Conservation (phyloP, 2,113 vertebrate species). For the cat (Felis catus) region F.catus_Fca126_mat1.0 CM031417.1:83452501-83453000, state of each 20-base stretch:
- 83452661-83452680: not conserved
- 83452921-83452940: not conserved
- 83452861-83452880: not conserved
- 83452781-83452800: not conserved
- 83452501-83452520: not conserved
- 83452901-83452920: not conserved
- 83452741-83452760: not conserved
- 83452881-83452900: not conserved
- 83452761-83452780: not conserved
- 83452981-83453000: not conserved
- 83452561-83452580: not conserved
- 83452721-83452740: not conserved
- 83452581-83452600: not conserved
- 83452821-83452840: not conserved
- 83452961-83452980: not conserved
- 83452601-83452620: slow-evolving; percentile 19
- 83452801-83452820: not conserved
- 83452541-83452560: not conserved
- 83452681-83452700: not conserved
- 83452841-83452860: not conserved
- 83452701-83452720: not conserved
- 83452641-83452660: not conserved
- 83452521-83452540: not conserved
- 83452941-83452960: not conserved
- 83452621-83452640: not conserved